Evolutionary conservation across 92 coral and sea anemone genomes (phyloP).

Genomic region (Epizoanthus rinbou): DNA sequence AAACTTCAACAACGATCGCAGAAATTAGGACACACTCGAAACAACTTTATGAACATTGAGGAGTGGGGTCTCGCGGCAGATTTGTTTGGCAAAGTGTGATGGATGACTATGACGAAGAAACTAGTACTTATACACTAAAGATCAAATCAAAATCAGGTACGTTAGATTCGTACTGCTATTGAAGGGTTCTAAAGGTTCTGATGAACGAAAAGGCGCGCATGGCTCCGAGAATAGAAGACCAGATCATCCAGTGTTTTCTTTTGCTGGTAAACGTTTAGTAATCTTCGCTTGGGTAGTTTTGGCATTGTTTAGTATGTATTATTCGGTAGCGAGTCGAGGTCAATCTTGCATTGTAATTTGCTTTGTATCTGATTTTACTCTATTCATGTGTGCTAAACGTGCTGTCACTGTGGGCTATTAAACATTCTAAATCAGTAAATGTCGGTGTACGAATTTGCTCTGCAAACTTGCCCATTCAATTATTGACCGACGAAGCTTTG

Average conservation of each 20-base stretch:
- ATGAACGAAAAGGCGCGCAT: neutral
- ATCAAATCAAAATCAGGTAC: constrained; percentile 46
- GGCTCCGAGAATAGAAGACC: constrained; percentile 15
- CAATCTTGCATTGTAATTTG: neutral
- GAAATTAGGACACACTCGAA: neutral
- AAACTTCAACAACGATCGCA: neutral
- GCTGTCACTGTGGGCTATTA: neutral
- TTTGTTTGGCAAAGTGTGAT: constrained; percentile 40
- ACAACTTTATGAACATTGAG: neutral
- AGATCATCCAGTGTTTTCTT: constrained; percentile 12
- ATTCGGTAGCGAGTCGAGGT: neutral
- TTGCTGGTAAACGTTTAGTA: constrained; percentile 5
- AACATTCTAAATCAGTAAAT: neutral
- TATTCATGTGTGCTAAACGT: neutral
- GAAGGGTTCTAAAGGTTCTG: neutral
- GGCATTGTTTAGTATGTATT: constrained; percentile 18
- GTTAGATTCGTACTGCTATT: constrained; percentile 1
- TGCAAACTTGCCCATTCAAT: neutral
- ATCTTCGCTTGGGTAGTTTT: constrained; percentile 35
- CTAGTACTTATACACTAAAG: constrained; percentile 40
- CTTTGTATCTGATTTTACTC: neutral
- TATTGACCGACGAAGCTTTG: no score
- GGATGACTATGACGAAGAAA: constrained; percentile 34
- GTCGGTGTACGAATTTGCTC: neutral
- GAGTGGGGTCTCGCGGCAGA: constrained; percentile 13